Base-by-base conservation (phyloP, 2,888 invertebrate species). In the Polyommatus iphigenia region DNA sequence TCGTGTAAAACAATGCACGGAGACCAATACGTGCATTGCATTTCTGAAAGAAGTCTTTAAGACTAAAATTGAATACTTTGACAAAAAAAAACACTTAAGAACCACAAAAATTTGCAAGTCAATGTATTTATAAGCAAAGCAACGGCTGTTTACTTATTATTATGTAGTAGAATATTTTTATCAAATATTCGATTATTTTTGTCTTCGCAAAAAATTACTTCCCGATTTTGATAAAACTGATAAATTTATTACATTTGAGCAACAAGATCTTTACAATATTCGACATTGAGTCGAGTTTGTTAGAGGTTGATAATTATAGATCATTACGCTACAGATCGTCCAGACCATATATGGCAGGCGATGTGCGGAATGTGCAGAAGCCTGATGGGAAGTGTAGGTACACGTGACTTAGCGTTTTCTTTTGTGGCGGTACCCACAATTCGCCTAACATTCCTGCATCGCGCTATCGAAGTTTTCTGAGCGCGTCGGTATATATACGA, bases 291-390 rank as follows among this genome's bases (percentile, higher is more conserved):
- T 20, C 24, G 24, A 62, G 62, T 62, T n/a, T 59, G 57, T 59
- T 67, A 67, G 29, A 67, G 29, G 67, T 67, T 20, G 18, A 10
- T 24, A 62, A 62, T 62, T 62, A 62, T 62, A 62, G 62, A 62
- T 62, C 24, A 62, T 62, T 62, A 62, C 24, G 62, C 24, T 62
- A 20, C 13, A 62, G 62, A 62, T 62, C 62, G 24, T 62, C 24
- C 62, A 24, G 4, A 5, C 62, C 62, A 62, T 62, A 62, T 24
- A 62, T 8, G 62, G 62, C 24, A 62, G 62, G 62, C 20, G 20
- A 13, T 62, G 62, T 13, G 13, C 10, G 62, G 62, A 62, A 62
- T 62, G 62, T 62, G 24, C 62, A 62, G 62, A 62, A 3, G 62
- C 62, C 24, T 62, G 4, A 62, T 62, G 13, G 62, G 62, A 24